Base-by-base conservation (phyloP, 2,888 invertebrate species). In the Drepana falcataria region DNA sequence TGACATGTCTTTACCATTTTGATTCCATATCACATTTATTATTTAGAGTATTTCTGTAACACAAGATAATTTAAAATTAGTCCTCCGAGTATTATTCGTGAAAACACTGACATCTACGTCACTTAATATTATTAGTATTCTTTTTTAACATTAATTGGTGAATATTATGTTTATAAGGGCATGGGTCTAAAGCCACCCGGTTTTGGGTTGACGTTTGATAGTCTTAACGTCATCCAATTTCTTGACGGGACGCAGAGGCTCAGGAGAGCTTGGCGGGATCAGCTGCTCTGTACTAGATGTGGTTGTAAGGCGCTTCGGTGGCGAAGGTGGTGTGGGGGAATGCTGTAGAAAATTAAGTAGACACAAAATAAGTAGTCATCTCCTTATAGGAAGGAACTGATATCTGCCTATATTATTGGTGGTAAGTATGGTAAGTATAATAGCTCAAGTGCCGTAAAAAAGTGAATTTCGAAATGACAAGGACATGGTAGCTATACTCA, bases 111-210 rank as follows among this genome's bases (percentile, higher is more conserved):
- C 9, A 9, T 44, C 4, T 4, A 6, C 4, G 40, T 40, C 4
- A 40, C 7, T 40, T 6, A 40, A 40, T 7, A 7, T 40, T 6
- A 4, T 40, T 2, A 40, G 40, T 9, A 9, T 44, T 44, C 3
- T 2, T 9, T 9, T 9, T 9, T 2, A 9, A 9, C 9, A 44
- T 7, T 4, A 44, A 44, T 44, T 1, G 6, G 44, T 44, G 44
- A 40, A 40, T 21, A 21, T 21, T 40, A 40, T 40, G 7, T 3
- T 40, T 40, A 40, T 35, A 9, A 21, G 47, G 51, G 34, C 4
- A n/a, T 49, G 35, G 4, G 4, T 54, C 60, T 87, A 93, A 35
- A 94, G 83, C 94, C 94, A 94, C 9, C 93, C 93, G 54, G 91
- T 92, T 75, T 92, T 93, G 0, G 91, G 93, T 61, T 93, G 93